Evolutionary conservation across 2,113 vertebrate species (phyloP), one percentile per base, ranked within the genome.

Genomic region (Dermatemys mawii): DNA sequence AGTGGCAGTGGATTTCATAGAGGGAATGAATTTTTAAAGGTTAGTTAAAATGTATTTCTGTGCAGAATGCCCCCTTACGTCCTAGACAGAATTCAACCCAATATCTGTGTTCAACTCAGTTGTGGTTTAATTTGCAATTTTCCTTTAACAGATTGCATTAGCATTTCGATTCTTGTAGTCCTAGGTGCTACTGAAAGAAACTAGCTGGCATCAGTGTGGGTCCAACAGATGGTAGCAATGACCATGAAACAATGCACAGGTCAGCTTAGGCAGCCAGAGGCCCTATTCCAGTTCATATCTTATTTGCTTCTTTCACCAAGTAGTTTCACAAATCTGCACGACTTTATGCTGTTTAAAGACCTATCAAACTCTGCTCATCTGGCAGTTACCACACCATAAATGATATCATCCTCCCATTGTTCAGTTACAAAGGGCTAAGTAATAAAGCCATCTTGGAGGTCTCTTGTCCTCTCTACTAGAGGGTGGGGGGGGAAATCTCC

Each of bases 371-470:
- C 1, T 44, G 54, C 70, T 93, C 87, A 81, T 93, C 88, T 70
- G 88, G 49, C 78, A 60, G 1, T 93, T 88, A 17, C 70, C 32
- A 75, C 63, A 44, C 81, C 87, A 89, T 78, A 95, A 93, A 90
- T 75, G 63, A n/a, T 51, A 53, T 51, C 53, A 88, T 70, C 83
- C 84, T 90, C 88, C 46, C 55, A 46, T 67, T 41, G 38, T 95
- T 93, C 94, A 84, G 87, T 93, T 85, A 78, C 73, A 92, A 81
- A 93, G 73, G 11, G 2, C 9, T 21, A 3, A 41, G n/a, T 92
- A 85, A 93, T 90, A 54, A 97, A 97, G 81, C 94, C 92, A 41
- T 67, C 41, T 11, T 49, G 82, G 90, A 85, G 53, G 81, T 92
- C 87, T 91, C 75, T 94, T 90, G 44, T 78, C 81, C 11, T 84